These are phyloP conservation scores for Peromyscus leucopus DNA, from an alignment of 2,113 vertebrate species.

Conservation along the genomic window DNA sequence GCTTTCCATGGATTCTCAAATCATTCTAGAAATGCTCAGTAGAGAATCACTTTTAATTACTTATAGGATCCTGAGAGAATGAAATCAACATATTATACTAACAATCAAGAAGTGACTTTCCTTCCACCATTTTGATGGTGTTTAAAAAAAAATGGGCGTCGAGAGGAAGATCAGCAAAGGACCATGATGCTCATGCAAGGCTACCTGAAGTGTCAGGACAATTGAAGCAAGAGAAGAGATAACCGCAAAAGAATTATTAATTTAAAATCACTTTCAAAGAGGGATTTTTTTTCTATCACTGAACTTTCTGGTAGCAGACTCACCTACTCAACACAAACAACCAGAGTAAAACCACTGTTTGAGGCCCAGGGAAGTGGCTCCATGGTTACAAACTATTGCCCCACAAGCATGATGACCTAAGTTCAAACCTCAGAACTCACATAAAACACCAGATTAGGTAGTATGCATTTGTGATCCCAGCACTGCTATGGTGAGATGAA, in stretches of 20 bases:
- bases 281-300: background rate
- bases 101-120: background rate
- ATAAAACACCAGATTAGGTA: background rate
- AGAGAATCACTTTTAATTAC: background rate
- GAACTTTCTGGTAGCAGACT: background rate
- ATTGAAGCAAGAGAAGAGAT: background rate
- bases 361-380: background rate
- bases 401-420: background rate
- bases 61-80: background rate
- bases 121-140: background rate
- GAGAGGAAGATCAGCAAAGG: background rate
- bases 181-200: background rate
- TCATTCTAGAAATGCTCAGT: background rate
- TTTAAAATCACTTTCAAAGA: background rate
- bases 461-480: background rate
- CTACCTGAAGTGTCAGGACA: background rate
- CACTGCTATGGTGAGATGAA: background rate
- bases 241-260: background rate
- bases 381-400: background rate
- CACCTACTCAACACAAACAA: background rate
- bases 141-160: background rate
- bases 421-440: background rate
- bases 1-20: background rate
- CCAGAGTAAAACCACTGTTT: background rate
- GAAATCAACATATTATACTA: background rate